Percentiles rank a stretch among this genome's conserved stretches.
These are phyloP conservation scores for Poeciliopsis turrubarensis DNA, from an alignment of 2,113 vertebrate genomes.

Conservation along the genomic window DNA sequence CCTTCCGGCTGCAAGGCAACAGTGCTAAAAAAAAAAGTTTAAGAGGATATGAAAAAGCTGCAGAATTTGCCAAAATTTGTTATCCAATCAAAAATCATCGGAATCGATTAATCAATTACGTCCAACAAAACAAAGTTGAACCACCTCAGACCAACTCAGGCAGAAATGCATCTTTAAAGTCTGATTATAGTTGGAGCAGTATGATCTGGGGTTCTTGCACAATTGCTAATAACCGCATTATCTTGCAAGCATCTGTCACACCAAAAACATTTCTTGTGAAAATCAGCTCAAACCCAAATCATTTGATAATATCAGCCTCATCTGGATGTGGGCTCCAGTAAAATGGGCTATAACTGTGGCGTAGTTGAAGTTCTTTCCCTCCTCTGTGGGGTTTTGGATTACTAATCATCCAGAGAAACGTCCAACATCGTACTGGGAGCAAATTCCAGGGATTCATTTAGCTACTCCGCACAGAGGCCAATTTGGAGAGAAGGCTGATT, in stretches of 20 bases:
- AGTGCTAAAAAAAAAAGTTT: no score
- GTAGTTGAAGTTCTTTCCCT: neutral
- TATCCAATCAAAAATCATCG: no score
- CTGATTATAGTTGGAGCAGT: constrained; percentile 9
- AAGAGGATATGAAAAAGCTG: no score
- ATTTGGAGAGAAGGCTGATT: constrained; percentile 1
- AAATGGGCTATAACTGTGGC: neutral
- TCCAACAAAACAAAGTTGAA: constrained; percentile 10
- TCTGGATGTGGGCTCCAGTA: neutral
- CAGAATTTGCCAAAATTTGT: no score
- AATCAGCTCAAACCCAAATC: constrained; percentile 29
- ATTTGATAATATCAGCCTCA: constrained; percentile 12
- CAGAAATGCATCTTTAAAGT: constrained; percentile 28
- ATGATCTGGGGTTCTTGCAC: constrained; percentile 31
- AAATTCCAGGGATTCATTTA: constrained; percentile 16
- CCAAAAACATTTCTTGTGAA: neutral
- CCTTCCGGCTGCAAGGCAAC: no score
- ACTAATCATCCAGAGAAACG: constrained; percentile 4
- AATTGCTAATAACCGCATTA: constrained; percentile 32
- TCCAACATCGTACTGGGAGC: neutral
- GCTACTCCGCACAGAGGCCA: neutral
- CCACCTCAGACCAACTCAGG: neutral
- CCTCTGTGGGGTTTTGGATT: neutral
- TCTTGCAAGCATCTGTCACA: constrained; percentile 36
- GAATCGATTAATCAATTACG: no score